Conservation (phyloP, 1,140 invertebrate genomes). For the Aradophagus sp. region DNA sequence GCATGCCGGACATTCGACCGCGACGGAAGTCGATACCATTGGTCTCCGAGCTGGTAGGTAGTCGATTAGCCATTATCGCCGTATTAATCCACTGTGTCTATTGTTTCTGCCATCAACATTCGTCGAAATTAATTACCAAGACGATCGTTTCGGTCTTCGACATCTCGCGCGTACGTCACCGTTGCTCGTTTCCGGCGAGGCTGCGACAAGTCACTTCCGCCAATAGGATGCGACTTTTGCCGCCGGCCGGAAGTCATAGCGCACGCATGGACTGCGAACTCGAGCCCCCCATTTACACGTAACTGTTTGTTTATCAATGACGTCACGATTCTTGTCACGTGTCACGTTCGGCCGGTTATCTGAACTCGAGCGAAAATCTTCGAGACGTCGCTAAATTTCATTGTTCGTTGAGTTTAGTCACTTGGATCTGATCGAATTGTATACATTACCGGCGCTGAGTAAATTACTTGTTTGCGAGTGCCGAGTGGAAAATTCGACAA, state of each 20-base stretch:
- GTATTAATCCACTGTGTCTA: constrained; percentile 53
- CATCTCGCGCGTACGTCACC: constrained; percentile 44
- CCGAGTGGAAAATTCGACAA: too few species aligned
- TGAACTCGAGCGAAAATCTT: too few species aligned
- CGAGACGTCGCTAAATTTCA: too few species aligned
- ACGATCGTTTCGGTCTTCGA: constrained; percentile 49
- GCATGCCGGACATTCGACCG: constrained; percentile 98
- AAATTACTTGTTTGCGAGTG: too few species aligned
- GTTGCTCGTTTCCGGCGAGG: constrained; percentile 25
- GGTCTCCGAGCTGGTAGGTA: constrained; percentile 98
- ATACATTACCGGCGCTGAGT: too few species aligned
- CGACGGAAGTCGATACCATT: constrained; percentile 97
- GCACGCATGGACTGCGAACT: constrained; percentile 13
- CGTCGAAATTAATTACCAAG: constrained; percentile 62
- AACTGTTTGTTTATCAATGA: not conserved
- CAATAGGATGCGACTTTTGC: constrained; percentile 29
- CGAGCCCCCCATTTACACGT: constrained; percentile 14
- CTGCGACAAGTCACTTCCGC: constrained; percentile 27
- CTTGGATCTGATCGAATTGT: too few species aligned
- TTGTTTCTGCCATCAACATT: constrained; percentile 60
- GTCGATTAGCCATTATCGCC: constrained; percentile 63
- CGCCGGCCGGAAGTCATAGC: constrained; percentile 30
- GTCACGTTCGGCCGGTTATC: too few species aligned
- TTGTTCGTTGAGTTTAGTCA: too few species aligned
- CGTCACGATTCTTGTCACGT: too few species aligned